Evolutionary conservation across 2,113 vertebrate genomes (phyloP).

Genomic region (Gobiocypris rarus): DNA sequence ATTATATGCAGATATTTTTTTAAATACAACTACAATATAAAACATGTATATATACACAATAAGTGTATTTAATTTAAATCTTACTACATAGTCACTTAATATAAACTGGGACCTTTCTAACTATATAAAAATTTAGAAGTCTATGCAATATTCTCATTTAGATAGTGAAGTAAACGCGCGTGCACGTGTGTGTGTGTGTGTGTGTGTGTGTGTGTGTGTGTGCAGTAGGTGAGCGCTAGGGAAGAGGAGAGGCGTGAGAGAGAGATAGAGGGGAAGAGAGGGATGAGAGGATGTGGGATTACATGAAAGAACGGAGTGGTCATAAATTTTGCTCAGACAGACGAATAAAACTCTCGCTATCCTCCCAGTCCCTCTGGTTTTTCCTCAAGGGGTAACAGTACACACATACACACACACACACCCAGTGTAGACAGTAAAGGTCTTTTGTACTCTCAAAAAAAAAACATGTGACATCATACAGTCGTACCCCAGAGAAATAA

Average conservation of each 20-base stretch:
- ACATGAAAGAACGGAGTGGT: slow-evolving; percentile 64
- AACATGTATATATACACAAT: too few relatives aligned
- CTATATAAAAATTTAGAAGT: neutral
- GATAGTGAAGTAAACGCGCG: slow-evolving; percentile 48
- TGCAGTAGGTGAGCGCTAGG: slow-evolving; percentile 60
- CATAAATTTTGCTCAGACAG: slow-evolving; percentile 78
- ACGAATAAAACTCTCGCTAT: slow-evolving; percentile 73
- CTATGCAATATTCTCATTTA: neutral
- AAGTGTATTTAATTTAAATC: too few relatives aligned
- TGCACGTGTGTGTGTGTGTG: slow-evolving; percentile 53
- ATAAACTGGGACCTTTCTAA: too few relatives aligned
- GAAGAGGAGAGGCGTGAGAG: slow-evolving; percentile 77
- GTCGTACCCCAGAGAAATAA: slow-evolving; percentile 71
- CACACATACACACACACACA: slow-evolving; percentile 46
- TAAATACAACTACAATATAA: too few relatives aligned
- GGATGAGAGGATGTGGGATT: slow-evolving; percentile 69
- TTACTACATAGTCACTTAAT: too few relatives aligned
- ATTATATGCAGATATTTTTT: too few relatives aligned
- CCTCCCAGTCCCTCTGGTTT: slow-evolving; percentile 63
- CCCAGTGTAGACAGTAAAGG: slow-evolving; percentile 29
- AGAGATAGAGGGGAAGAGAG: slow-evolving; percentile 65
- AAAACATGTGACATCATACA: slow-evolving; percentile 64
- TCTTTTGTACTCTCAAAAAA: slow-evolving; percentile 28
- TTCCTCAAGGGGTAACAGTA: slow-evolving; percentile 64
- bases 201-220: slow-evolving; percentile 34